Evolutionary conservation across 2,797 vertebrate genomes (phyloP), one percentile per base, ranked within the genome.

Genomic region (Falco rusticolus): DNA sequence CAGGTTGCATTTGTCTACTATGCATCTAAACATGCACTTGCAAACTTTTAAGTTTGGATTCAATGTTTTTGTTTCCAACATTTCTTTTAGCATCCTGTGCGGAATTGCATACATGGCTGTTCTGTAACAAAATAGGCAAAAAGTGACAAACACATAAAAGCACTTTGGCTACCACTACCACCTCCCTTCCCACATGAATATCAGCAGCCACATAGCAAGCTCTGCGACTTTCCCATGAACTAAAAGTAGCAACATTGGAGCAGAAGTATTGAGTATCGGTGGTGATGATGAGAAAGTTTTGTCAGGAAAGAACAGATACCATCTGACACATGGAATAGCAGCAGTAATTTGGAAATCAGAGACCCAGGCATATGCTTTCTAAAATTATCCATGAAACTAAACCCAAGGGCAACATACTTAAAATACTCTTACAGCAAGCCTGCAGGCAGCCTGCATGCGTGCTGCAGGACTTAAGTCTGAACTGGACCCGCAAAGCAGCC

Each of bases 331-430:
- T 72, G 79, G 91, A 97, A 91, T 89, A 93, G 90, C 87, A 96
- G 74, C 72, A 96, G 83, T 77, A 78, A 90, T 84, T 79, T 91
- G 84, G 96, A 96, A 97, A 97, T 95, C 50, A 96, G 96, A 97
- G 95, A 96, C 84, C 50, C 61, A 88, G 90, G 94, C 97, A 96
- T 83, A 97, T 77, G 96, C 93, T 96, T 96, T 93, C 97, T 97
- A 98, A 97, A 97, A 97, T 97, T 97, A 97, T 93, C 97, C 78
- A 37, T 88, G 94, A 96, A 97, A 97, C 65, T 96, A 94, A 97
- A 94, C 84, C 97, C 94, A 87, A 96, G 85, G 93, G 90, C 93
- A 96, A 90, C 92, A 94, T 97, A 92, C 31, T 95, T 95, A 57
- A 94, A 95, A 97, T 97, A 93, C 84, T 71, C 83, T 53, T 76